Percentiles rank a stretch among this genome's conserved stretches.
These are phyloP conservation scores for Watsonalla cultraria DNA, from an alignment of 2,888 invertebrate genomes.

Conservation along the genomic window DNA sequence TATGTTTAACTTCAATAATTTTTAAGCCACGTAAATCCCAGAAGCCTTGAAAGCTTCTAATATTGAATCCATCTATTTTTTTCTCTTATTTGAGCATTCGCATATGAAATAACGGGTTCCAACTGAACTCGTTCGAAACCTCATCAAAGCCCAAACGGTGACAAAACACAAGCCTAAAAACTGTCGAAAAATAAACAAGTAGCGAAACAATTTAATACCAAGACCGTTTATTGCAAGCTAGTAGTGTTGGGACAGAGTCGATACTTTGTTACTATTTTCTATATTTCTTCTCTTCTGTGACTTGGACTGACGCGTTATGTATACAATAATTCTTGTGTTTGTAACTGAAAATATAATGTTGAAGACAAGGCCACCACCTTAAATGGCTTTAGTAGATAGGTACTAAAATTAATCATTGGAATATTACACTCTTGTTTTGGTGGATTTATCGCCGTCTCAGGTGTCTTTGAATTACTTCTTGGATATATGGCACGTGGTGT, in stretches of 20 bases:
- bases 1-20: no score
- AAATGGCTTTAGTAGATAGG: no score
- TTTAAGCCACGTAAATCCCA: no score
- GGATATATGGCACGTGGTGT: no score
- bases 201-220: constrained; percentile 23
- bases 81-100: background rate
- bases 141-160: background rate
- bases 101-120: background rate
- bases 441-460: no score
- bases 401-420: no score
- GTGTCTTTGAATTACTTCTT: no score
- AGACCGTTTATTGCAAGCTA: constrained; percentile 12
- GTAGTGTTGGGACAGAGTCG: background rate
- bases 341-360: no score
- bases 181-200: constrained; percentile 1
- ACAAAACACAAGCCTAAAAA: constrained; percentile 1
- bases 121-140: background rate
- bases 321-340: no score
- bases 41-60: background rate
- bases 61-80: background rate
- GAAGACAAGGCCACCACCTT: no score
- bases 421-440: no score
- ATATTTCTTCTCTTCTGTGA: background rate
- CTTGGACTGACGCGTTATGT: no score
- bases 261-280: background rate